Evolutionary conservation across 2,797 vertebrate genomes (phyloP).

Genomic region (Malacoctenus gilli): DNA sequence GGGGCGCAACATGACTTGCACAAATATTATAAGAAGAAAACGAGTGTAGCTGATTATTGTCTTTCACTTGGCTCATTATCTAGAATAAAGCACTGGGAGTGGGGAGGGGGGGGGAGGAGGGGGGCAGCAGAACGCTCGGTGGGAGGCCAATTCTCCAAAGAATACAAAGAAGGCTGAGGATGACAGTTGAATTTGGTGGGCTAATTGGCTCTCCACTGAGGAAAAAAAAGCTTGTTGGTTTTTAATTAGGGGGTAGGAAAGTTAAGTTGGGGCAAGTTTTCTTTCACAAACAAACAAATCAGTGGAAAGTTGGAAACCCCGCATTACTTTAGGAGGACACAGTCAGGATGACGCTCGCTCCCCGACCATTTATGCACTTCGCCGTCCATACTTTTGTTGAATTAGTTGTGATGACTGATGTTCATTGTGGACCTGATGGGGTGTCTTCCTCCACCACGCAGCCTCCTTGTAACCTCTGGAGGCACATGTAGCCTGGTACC

Average conservation of each 20-base stretch:
- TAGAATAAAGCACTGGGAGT: conserved; percentile 26
- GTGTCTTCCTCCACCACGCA: background rate
- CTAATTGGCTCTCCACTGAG: conserved; percentile 42
- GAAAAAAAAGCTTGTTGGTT: conserved; percentile 1
- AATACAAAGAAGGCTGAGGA: conserved; percentile 19
- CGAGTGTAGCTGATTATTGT: conserved; percentile 28
- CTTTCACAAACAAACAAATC: conserved; percentile 8
- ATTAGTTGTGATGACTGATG: background rate
- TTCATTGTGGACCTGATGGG: background rate
- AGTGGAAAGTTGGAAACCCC: background rate
- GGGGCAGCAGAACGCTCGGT: conserved; percentile 20
- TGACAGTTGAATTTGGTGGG: conserved; percentile 32
- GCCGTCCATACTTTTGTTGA: no score
- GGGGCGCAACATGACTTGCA: background rate
- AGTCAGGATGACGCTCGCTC: background rate
- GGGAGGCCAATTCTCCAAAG: conserved; percentile 30
- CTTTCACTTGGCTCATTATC: conserved; percentile 43
- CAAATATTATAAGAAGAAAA: conserved; percentile 14
- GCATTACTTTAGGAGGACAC: background rate
- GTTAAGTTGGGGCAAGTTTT: conserved; percentile 25
- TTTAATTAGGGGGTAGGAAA: conserved; percentile 21
- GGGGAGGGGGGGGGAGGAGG: conserved; percentile 1
- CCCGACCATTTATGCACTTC: no score
- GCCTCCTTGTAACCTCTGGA: background rate
- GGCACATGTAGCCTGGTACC: conserved; percentile 4